phyloP scores from a whole-genome alignment of 2,888 invertebrate genomes.

The Dryocosmus kuriphilus region DNA sequence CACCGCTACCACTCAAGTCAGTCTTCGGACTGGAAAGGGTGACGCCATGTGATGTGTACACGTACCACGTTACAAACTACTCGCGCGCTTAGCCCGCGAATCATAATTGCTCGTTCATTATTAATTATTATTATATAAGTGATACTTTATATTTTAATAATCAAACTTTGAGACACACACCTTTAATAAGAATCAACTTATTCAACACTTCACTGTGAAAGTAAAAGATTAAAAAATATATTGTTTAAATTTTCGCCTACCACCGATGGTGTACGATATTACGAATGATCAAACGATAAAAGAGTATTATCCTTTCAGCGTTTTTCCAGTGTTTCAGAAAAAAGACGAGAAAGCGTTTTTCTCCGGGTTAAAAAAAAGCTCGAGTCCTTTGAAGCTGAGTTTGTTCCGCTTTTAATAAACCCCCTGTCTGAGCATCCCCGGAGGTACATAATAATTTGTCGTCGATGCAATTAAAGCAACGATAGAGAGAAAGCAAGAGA shows the following conservation, averaged over 20 bases:
- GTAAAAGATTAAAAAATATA: background rate
- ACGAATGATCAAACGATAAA: background rate
- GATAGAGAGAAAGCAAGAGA: conserved; percentile 15
- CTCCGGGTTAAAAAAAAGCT: background rate
- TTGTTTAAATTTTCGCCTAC: background rate
- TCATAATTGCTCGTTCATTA: too few relatives aligned
- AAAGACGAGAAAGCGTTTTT: background rate
- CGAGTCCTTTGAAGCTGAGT: background rate
- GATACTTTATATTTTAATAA: too few relatives aligned
- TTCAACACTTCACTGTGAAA: background rate
- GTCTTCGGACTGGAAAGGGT: too few relatives aligned
- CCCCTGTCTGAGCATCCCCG: background rate
- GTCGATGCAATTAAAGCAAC: conserved; percentile 26
- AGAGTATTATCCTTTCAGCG: background rate
- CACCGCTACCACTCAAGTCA: too few relatives aligned
- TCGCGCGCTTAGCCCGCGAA: too few relatives aligned
- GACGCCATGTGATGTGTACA: too few relatives aligned
- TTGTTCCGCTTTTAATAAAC: background rate
- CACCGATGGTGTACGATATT: background rate
- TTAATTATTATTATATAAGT: too few relatives aligned
- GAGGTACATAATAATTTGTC: conserved; percentile 25
- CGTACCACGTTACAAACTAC: too few relatives aligned
- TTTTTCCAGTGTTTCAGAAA: background rate
- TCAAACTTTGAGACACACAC: background rate
- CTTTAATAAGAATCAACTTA: background rate